Percentiles rank a stretch among this genome's conserved stretches.
phyloP scores from a whole-genome alignment of 2,113 vertebrate genomes.

The Cyphomyrus discorhynchus region DNA sequence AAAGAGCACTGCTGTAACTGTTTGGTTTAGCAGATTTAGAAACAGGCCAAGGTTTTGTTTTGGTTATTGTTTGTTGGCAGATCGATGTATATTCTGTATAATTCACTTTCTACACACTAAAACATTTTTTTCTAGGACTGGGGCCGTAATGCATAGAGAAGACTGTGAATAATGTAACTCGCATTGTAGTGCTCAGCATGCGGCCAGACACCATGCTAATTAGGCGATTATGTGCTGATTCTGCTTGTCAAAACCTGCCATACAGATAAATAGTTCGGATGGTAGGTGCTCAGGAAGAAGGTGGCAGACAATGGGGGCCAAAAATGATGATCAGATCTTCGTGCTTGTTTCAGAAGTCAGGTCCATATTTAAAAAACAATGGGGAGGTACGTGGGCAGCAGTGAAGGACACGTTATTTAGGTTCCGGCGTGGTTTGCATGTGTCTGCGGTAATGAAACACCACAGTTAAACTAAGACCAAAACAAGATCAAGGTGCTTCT shows the following conservation, averaged over 20 bases:
- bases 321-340: neutral
- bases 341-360: neutral
- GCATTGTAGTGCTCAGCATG: neutral
- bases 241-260: neutral
- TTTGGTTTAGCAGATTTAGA: neutral
- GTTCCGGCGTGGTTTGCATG: too few relatives aligned
- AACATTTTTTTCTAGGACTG: neutral
- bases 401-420: neutral
- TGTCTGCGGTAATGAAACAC: neutral
- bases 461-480: neutral
- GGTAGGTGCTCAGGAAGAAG: neutral
- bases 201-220: neutral
- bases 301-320: neutral
- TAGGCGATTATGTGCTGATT: neutral
- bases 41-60: neutral
- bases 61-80: neutral
- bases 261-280: neutral
- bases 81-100: neutral
- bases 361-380: neutral
- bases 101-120: neutral
- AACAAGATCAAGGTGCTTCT: neutral
- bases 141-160: neutral
- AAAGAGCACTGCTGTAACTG: neutral
- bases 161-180: neutral
- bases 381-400: neutral